phyloP scores from a whole-genome alignment of 2,113 vertebrate genomes.

The Seriola aureovittata region DNA sequence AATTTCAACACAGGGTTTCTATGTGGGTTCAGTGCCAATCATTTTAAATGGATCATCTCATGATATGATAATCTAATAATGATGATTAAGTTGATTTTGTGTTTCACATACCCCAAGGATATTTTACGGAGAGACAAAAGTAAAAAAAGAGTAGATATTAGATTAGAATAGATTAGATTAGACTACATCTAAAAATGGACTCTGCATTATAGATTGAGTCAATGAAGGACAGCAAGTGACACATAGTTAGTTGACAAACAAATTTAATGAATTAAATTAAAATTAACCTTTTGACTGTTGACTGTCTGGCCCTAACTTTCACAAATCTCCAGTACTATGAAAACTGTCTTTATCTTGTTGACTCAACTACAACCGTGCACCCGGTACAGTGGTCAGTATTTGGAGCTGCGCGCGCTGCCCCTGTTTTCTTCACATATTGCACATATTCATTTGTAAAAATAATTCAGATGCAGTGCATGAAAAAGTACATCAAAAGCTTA shows the following conservation, averaged over 20 bases:
- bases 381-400: no score
- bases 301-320: neutral
- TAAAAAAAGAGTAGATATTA: neutral
- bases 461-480: no score
- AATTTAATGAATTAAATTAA: neutral
- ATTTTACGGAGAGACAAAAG: no score
- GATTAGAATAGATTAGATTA: neutral
- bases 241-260: neutral
- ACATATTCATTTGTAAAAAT: no score
- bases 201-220: neutral
- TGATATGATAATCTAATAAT: neutral
- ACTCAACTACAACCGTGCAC: no score
- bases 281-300: neutral
- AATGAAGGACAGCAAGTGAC: no score
- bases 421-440: no score
- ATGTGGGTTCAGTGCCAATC: no score
- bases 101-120: no score
- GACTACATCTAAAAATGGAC: neutral
- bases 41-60: neutral
- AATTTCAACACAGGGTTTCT: no score
- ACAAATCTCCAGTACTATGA: neutral
- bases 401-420: no score
- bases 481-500: neutral
- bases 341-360: no score
- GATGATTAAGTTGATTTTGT: neutral